Conservation (phyloP, 1,140 invertebrate genomes). For the Drosophila novamexicana region DNA sequence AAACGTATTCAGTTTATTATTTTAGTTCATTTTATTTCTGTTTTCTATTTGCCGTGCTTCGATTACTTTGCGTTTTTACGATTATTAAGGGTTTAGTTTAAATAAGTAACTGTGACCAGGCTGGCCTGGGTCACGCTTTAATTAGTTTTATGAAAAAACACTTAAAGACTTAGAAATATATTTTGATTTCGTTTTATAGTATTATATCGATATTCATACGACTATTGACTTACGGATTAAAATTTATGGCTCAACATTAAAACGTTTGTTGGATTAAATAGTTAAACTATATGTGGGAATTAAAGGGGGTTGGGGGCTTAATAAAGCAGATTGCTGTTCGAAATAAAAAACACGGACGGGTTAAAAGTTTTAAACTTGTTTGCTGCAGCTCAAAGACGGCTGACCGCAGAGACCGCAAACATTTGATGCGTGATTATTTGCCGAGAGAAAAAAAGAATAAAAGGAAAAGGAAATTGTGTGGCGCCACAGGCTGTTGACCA, state of each 20-base stretch:
- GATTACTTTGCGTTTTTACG: constrained; percentile 17
- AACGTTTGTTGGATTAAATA: constrained; percentile 25
- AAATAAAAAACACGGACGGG: constrained; percentile 19
- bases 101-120: constrained; percentile 28
- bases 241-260: constrained; percentile 45
- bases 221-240: constrained; percentile 52
- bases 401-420: constrained; percentile 65
- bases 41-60: constrained; percentile 11
- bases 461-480: background rate
- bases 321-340: constrained; percentile 15
- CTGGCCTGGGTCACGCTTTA: constrained; percentile 36
- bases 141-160: constrained; percentile 73
- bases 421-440: constrained; percentile 56
- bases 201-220: constrained; percentile 40
- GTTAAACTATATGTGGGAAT: constrained; percentile 13
- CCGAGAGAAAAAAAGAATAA: constrained; percentile 2
- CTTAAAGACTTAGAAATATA: constrained; percentile 79
- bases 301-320: background rate
- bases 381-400: constrained; percentile 47
- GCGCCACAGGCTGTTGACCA: constrained; percentile 15
- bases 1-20: background rate
- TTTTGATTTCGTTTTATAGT: constrained; percentile 74
- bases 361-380: constrained; percentile 21
- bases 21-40: background rate
- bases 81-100: constrained; percentile 40